Base-by-base conservation (phyloP, 1,140 invertebrate genomes). In the Heterodera schachtii region DNA sequence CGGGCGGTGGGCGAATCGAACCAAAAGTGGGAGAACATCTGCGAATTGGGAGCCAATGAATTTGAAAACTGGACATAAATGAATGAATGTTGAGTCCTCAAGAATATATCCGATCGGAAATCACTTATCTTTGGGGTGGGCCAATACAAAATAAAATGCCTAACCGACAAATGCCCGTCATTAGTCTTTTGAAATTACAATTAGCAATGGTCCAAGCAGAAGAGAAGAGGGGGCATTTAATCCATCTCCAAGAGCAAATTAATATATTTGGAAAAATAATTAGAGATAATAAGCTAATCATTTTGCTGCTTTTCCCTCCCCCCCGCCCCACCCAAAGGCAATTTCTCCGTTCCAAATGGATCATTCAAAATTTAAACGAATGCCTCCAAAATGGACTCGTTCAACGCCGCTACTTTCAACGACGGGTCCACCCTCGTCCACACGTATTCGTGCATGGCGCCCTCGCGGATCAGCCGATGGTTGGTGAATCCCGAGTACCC, bases 1-100 rank as follows among this genome's bases (percentile, higher is more conserved):
- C 88, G 78, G 13, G 88, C 83, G 44, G 88, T 84, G 47, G 88
- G 88, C 13, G 88, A 87, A 74, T 89, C 89, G 79, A 87, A 90
- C 88, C 88, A 89, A 77, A 89, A 89, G 60, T 89, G 88, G 1
- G 88, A 89, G 79, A 86, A 89, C 87, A 89, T 89, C 89, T 89
- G 57, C 46, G 16, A 47, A 44, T 57, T 75, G 49, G 67, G 46
- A n/a, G 0, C 21, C 73, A n/a, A 73, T 19, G 13, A 16, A 21
- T 31, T 11, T 46, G n/a, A 73, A 67, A 13, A n/a, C 0, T 43
- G 75, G 13, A 19, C 2, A 8, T 31, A 78, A 73, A 41, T 8
- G 47, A 49, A 49, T 52, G 11, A 52, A 52, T 0, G 0, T 31
- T 31, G 31, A 0, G 31, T 31, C 31, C 31, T 1, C 31, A 31